Base-by-base conservation (phyloP, 1,140 invertebrate genomes). In the Polypedilum vanderplanki region DNA sequence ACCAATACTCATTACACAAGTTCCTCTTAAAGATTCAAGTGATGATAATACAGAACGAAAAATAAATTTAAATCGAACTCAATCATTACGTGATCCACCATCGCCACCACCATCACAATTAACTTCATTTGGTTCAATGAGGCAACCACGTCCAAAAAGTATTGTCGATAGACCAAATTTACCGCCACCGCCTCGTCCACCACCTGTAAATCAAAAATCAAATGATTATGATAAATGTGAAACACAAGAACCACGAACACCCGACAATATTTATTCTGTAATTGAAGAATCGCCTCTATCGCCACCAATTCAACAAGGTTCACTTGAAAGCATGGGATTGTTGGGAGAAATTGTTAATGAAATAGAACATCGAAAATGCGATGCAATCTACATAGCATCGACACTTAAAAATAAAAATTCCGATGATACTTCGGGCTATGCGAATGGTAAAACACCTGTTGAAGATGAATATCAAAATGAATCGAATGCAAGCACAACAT, bases 291-390 rank as follows among this genome's bases (percentile, higher is more conserved):
- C 75, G 40, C 81, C 81, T 0, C 83, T 85, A 10, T 82, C 79
- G 77, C 77, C 84, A 64, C 78, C 79, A 2, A 0, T 76, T 74
- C 84, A 84, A 75, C 84, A 84, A 2, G 84, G 84, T 17, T 86
- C 85, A 78, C 82, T 83, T 8, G 88, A 89, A 64, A 88, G 86
- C 74, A 86, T 90, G 82, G 91, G 91, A 1, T 80, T 95, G 8
- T 79, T 95, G 0, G 90, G 90, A 4, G 93, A 95, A 81, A 94
- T 94, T 74, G 93, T 95, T 0, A 90, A 88, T 10, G 93, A 94
- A 82, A 93, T 95, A 74, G 91, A 93, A 77, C 91, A 90, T 76
- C 84, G 92, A 17, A 93, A 94, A 80, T 89, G 90, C 15, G 92
- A 94, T 77, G 94, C 92, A 0, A 93, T 95, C 75, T 95, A 95